These are phyloP conservation scores for Apodemia hepburni DNA, from an alignment of 2,888 invertebrate genomes.

Conservation along the genomic window DNA sequence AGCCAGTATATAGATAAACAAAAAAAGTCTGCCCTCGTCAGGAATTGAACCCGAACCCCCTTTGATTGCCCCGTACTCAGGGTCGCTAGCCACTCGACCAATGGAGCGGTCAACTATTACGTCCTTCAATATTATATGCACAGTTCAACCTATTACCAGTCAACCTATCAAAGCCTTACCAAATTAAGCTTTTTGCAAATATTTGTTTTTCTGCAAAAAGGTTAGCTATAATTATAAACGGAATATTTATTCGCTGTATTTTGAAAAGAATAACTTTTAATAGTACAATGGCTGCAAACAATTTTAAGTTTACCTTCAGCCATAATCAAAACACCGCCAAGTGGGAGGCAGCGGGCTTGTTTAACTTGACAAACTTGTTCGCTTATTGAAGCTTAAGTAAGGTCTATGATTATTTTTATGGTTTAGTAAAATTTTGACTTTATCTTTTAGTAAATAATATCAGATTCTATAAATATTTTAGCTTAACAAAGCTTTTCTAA, in stretches of 20 bases:
- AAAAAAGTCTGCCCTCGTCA: too few species aligned
- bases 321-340: background rate
- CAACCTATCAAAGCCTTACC: too few species aligned
- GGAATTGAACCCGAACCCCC: too few species aligned
- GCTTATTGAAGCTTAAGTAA: background rate
- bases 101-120: too few species aligned
- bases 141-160: too few species aligned
- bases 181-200: too few species aligned
- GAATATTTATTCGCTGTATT: background rate
- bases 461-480: too few species aligned
- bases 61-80: too few species aligned
- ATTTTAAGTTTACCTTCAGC: slow-evolving; percentile 1
- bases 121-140: too few species aligned
- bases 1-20: too few species aligned
- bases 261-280: background rate
- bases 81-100: too few species aligned
- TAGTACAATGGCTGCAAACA: background rate
- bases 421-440: background rate
- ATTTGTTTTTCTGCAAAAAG: background rate
- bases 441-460: background rate
- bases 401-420: background rate
- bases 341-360: background rate
- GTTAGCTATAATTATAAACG: background rate
- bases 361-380: slow-evolving; percentile 2
- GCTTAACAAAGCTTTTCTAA: too few species aligned